phyloP scores from a whole-genome alignment of 2,797 vertebrate genomes.

The Rallus crepitans region DNA sequence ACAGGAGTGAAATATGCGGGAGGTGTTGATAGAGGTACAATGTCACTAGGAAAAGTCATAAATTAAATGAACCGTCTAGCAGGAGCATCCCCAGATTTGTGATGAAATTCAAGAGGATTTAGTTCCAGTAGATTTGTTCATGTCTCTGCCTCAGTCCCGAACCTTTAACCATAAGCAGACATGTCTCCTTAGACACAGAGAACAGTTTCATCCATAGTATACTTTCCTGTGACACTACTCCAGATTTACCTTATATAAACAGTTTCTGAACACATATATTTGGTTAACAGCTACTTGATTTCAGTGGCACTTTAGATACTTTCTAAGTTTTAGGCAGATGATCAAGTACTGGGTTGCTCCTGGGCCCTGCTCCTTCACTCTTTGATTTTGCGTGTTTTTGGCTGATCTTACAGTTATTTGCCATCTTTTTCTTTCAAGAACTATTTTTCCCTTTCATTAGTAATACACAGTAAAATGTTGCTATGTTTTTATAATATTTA shows the following conservation, averaged over 20 bases:
- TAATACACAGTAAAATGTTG: background rate
- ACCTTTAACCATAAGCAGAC: background rate
- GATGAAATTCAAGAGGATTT: background rate
- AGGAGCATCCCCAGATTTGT: background rate
- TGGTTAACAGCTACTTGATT: background rate
- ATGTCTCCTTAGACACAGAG: background rate
- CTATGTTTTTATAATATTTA: background rate
- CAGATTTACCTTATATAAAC: background rate
- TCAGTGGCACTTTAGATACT: background rate
- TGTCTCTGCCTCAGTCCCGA: background rate
- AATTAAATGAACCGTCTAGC: background rate
- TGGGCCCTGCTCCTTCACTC: background rate
- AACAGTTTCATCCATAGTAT: background rate
- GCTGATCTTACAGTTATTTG: background rate
- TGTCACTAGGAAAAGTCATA: background rate
- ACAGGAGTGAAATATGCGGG: background rate
- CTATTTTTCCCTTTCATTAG: background rate
- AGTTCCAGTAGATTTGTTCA: background rate
- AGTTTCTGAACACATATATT: background rate
- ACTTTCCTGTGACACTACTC: background rate
- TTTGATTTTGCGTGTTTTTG: background rate
- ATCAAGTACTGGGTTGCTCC: background rate
- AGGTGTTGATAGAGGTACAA: background rate
- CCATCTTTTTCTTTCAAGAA: background rate
- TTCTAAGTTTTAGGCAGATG: background rate